Percentiles rank a stretch among this genome's conserved stretches.
Conservation (phyloP, 2,797 vertebrate species). For the Amblyopsis hoosieri region DNA sequence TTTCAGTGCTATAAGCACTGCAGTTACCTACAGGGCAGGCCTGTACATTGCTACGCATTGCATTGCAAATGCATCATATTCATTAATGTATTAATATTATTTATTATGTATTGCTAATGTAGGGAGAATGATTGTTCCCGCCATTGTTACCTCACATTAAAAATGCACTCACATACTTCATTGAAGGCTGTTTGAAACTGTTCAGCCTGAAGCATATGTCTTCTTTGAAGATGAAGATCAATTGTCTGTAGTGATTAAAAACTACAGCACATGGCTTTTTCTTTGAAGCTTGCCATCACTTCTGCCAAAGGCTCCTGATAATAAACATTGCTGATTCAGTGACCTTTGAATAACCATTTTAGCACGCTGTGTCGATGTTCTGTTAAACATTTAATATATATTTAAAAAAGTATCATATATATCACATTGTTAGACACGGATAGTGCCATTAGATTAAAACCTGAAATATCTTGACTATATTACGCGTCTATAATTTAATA, state of each 20-base stretch:
- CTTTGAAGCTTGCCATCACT: constrained; percentile 64
- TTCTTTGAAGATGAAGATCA: constrained; percentile 74
- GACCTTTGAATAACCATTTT: constrained; percentile 55
- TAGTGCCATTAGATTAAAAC: no score
- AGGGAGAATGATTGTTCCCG: not conserved
- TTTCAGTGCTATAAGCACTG: not conserved
- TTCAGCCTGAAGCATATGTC: constrained; percentile 68
- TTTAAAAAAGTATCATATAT: not conserved
- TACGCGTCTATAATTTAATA: no score
- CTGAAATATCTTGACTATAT: no score
- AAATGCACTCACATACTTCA: constrained; percentile 63
- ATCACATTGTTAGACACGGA: constrained; percentile 12
- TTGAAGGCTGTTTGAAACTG: constrained; percentile 53
- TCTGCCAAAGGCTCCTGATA: constrained; percentile 59
- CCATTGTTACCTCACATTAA: constrained; percentile 47
- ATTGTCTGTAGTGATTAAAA: constrained; percentile 76
- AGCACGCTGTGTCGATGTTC: constrained; percentile 38
- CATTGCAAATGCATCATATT: not conserved
- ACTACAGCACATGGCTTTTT: constrained; percentile 51
- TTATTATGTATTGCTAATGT: not conserved
- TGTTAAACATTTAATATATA: constrained; percentile 27
- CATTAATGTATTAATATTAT: not conserved
- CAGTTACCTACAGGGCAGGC: not conserved
- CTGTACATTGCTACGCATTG: not conserved
- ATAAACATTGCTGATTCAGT: constrained; percentile 69